A percentile compares a stretch with the other conserved stretches of the same genome.
These are phyloP conservation scores for Hyppa rectilinea DNA, from an alignment of 2,888 invertebrate species.

Conservation along the genomic window DNA sequence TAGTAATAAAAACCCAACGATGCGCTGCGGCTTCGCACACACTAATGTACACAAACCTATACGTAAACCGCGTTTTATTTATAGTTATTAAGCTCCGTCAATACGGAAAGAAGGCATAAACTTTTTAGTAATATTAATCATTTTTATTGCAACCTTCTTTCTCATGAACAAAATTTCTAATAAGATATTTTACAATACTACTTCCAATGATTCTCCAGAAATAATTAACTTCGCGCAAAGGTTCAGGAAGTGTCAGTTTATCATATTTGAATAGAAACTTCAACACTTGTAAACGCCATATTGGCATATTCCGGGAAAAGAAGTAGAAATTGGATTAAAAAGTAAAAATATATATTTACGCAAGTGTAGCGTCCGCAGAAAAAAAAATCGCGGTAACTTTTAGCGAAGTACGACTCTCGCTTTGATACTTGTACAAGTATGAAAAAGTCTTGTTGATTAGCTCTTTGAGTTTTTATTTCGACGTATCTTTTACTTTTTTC, in stretches of 20 bases:
- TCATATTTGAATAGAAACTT: constrained; percentile 42
- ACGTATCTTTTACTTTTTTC: constrained; percentile 77
- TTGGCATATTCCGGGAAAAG: constrained; percentile 41
- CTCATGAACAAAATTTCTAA: constrained; percentile 8
- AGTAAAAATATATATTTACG: constrained; percentile 73
- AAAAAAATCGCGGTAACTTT: constrained; percentile 80
- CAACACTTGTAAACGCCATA: constrained; percentile 15
- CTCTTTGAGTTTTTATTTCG: constrained; percentile 80
- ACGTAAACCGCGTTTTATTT: constrained; percentile 41
- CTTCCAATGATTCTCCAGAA: constrained; percentile 16
- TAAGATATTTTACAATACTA: constrained; percentile 20
- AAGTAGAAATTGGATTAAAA: constrained; percentile 72
- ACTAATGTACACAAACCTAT: constrained; percentile 51
- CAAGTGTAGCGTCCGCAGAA: constrained; percentile 70
- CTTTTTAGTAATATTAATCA: constrained; percentile 41
- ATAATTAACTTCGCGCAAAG: constrained; percentile 10
- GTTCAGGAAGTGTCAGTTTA: not conserved
- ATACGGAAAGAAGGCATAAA: constrained; percentile 30
- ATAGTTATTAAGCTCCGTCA: constrained; percentile 32
- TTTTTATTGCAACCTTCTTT: constrained; percentile 23
- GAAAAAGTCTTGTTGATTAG: constrained; percentile 86
- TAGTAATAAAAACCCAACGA: constrained; percentile 50
- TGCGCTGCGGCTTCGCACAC: constrained; percentile 23
- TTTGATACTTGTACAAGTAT: constrained; percentile 83
- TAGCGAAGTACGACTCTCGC: constrained; percentile 78